phyloP scores from a whole-genome alignment of 2,888 invertebrate genomes.

The Ferdinandea cuprea region DNA sequence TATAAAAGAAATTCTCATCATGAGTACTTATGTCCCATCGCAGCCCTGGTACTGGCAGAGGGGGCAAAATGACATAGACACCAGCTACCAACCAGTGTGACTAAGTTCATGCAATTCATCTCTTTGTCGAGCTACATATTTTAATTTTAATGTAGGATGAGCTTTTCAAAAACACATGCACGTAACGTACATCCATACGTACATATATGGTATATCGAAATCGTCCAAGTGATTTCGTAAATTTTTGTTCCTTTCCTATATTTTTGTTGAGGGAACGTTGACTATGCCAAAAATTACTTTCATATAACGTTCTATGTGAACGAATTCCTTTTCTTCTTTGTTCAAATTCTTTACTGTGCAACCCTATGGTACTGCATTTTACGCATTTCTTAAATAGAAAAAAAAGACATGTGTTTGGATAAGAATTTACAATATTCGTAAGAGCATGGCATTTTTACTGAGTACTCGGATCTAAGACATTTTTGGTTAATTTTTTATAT shows the following conservation, averaged over 20 bases:
- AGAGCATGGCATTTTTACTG: not conserved
- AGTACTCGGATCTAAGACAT: not conserved
- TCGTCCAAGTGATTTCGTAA: constrained; percentile 7
- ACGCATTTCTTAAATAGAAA: not conserved
- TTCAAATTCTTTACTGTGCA: constrained; percentile 17
- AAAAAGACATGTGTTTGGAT: too few relatives aligned
- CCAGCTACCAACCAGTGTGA: not conserved
- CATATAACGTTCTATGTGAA: not conserved
- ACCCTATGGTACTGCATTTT: constrained; percentile 5
- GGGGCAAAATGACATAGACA: not conserved
- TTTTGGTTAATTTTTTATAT: not conserved
- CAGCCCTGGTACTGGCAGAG: too few relatives aligned
- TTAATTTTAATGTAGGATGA: constrained; percentile 20
- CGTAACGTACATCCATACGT: not conserved
- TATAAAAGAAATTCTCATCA: constrained; percentile 29
- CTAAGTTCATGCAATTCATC: constrained; percentile 13
- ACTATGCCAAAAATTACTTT: constrained; percentile 13
- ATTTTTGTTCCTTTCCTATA: constrained; percentile 2
- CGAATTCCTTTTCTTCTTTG: constrained; percentile 16
- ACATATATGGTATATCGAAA: not conserved
- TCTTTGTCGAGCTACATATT: not conserved
- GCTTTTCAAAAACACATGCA: not conserved
- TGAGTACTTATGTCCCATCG: constrained; percentile 10
- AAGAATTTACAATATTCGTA: not conserved
- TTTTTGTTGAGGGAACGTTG: not conserved